Conservation (phyloP, 2,797 vertebrate species). For the Hydrophis major region DNA sequence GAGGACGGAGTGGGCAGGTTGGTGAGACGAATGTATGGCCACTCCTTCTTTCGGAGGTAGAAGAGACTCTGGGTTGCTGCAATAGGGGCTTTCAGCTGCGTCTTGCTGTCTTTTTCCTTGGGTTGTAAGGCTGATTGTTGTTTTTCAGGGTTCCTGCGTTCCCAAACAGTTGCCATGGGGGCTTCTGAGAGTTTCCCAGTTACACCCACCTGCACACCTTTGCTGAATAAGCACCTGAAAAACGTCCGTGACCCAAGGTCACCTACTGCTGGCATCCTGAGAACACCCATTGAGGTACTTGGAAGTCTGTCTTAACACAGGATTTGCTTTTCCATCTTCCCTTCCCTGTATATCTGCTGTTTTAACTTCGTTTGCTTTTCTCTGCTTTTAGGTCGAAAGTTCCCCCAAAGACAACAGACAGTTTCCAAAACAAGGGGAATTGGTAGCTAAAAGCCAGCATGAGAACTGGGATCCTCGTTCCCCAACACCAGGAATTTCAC, state of each 20-base stretch:
- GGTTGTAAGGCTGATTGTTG: background rate
- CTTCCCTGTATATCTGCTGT: too few species aligned
- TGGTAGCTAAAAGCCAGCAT: background rate
- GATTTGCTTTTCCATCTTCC: background rate
- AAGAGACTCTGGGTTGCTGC: background rate
- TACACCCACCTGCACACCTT: constrained; percentile 49
- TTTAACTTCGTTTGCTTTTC: background rate
- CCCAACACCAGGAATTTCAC: constrained; percentile 70
- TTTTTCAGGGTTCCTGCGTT: background rate
- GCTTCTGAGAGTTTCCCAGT: constrained; percentile 59
- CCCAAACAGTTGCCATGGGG: constrained; percentile 56
- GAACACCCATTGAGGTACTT: constrained; percentile 75
- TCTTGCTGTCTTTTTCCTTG: background rate
- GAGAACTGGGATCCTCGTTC: constrained; percentile 69
- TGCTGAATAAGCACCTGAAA: constrained; percentile 55
- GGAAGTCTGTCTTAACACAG: background rate
- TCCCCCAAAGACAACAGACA: constrained; percentile 48
- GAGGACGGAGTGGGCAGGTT: background rate
- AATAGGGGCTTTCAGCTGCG: background rate
- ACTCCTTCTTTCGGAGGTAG: background rate
- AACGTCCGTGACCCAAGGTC: constrained; percentile 72
- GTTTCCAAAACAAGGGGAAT: background rate
- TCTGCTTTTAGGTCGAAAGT: constrained; percentile 63
- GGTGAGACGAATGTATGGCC: background rate
- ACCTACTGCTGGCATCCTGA: constrained; percentile 69